Base-by-base conservation (phyloP, 2,888 invertebrate genomes). In the Cheilosia urbana region DNA sequence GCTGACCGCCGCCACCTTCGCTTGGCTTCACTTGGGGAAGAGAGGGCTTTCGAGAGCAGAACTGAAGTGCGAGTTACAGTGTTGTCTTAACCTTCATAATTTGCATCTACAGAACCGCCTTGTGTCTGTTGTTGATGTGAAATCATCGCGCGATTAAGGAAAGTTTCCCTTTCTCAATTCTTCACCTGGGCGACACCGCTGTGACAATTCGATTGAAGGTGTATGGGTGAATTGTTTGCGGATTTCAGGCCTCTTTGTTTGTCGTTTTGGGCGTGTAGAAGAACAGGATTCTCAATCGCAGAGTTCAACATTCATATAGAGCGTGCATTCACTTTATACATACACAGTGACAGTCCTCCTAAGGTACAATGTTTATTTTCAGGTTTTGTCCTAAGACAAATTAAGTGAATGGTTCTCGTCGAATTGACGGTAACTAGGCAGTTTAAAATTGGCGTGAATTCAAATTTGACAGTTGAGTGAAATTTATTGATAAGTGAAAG, bases 111-210 rank as follows among this genome's bases (percentile, higher is more conserved):
- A 47, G 45, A 47, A 47, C 19, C 60, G 37, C 15, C 58, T 55
- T 27, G 19, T 37, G 34, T 17, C 21, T 53, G n/a, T 6, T 45
- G 55, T 49, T 76, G 60, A 78, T 40, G 72, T 72, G 65, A 78
- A 77, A 66, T 58, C 68, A 75, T 40, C 27, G 58, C 13, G 21
- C 11, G 58, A 68, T 34, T 53, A 75, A 75, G 81, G 80, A 81
- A 81, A 82, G 81, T 82, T 82, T 77, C 72, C 72, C 78, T 73
- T 78, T 83, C 71, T 66, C 55, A 57, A 30, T 9, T 47, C 53
- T 49, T 47, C 17, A 17, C 45, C 21, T 47, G 60, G 42, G 37
- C 37, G 37, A 37, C 53, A 68, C 49, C 24, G n/a, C 6, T 37
- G 37, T 37, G 37, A 37, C 37, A 37, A 37, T 37, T 19, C 15